Evolutionary conservation across 2,888 invertebrate genomes (phyloP).

Genomic region (Eristalinus sepulchralis): DNA sequence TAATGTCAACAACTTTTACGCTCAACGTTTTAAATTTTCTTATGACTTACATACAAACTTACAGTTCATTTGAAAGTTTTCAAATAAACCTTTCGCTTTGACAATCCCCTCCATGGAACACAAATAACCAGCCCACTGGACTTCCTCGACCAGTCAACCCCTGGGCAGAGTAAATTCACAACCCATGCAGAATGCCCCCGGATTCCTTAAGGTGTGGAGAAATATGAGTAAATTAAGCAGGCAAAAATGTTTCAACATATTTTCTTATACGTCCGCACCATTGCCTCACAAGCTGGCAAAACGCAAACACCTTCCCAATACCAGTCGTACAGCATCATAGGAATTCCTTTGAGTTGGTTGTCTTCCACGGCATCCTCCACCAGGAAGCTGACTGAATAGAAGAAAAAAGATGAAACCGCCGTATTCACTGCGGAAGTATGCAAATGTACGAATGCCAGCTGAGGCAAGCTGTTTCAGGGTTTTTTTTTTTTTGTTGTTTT

Average conservation of each 20-base stretch:
- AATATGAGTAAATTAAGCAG: slow-evolving; percentile 68
- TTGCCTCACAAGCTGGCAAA: slow-evolving; percentile 21
- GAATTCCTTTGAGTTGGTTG: slow-evolving; percentile 58
- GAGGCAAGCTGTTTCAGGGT: slow-evolving; percentile 67
- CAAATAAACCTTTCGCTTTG: slow-evolving; percentile 45
- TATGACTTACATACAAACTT: background rate
- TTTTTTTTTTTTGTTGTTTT: slow-evolving; percentile 7
- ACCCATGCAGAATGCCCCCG: slow-evolving; percentile 46
- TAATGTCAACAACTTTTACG: background rate
- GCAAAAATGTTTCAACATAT: slow-evolving; percentile 66
- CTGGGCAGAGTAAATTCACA: slow-evolving; percentile 55
- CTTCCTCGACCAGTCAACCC: slow-evolving; percentile 24
- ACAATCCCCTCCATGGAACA: slow-evolving; percentile 33
- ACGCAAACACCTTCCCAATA: slow-evolving; percentile 12
- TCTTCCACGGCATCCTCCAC: slow-evolving; percentile 54
- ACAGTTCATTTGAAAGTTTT: slow-evolving; percentile 50
- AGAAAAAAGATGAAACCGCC: slow-evolving; percentile 16
- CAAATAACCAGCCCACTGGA: slow-evolving; percentile 7
- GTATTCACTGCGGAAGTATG: slow-evolving; percentile 67
- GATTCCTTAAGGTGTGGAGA: slow-evolving; percentile 63
- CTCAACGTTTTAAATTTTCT: background rate
- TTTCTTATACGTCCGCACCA: slow-evolving; percentile 46
- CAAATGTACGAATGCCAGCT: slow-evolving; percentile 67
- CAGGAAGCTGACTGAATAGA: slow-evolving; percentile 40
- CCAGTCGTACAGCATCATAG: slow-evolving; percentile 4